Base-by-base conservation (phyloP, 2,113 vertebrate species). In the Coptodon rendalli region DNA sequence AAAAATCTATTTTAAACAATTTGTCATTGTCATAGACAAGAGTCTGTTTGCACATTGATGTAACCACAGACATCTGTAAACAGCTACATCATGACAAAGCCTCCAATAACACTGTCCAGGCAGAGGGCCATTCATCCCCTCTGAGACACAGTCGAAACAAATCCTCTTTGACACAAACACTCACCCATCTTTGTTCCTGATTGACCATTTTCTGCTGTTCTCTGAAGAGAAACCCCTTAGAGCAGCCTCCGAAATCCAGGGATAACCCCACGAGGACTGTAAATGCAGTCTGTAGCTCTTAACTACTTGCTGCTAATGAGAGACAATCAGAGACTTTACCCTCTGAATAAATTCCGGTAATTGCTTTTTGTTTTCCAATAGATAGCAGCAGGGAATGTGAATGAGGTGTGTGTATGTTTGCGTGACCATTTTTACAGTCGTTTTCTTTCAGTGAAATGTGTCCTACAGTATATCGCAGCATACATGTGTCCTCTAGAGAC, bases 331-430 rank as follows among this genome's bases (percentile, higher is more conserved):
- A 83, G 88, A 88, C 92, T 94, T 94, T 86, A 90, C 45, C 68
- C 80, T 88, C 50, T 81, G 88, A 89, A 94, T 95, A 93, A 81
- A 95, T 96, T 94, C 63, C 79, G 52, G 89, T 95, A 96, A 96
- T 95, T 94, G 89, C 87, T 92, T 95, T 95, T 94, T 91, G 89
- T 84, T 94, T 96, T 93, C 85, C 79, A 79, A 82, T 93, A 82
- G 93, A 92, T 86, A 54, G 53, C 29, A 17, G 31, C 45, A 8
- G 79, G 84, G 85, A 91, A 92, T 93, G 43, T 81, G 86, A 92
- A 91, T 85, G 85, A 89, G 66, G 31, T 82, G 71, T 76, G 87
- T 16, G 5, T 59, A 2, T 73, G 68, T 61, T 81, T 80, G 27
- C 3, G 73, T 53, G 14, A 63, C 40, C 14, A 38, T 86, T 84